Evolutionary conservation across 2,888 invertebrate genomes (phyloP).

Genomic region (Pegoplata infirma): DNA sequence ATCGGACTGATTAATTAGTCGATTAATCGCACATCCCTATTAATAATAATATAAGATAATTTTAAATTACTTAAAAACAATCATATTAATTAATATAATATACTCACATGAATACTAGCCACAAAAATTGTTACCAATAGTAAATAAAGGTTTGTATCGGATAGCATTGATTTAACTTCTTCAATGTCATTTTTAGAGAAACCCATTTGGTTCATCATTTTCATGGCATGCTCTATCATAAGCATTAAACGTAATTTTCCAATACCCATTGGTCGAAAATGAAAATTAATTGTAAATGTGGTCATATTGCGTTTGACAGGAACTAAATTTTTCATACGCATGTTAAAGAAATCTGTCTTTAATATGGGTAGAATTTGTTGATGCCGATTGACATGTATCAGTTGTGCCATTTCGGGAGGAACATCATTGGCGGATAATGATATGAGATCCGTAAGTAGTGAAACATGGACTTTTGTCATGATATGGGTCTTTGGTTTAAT

Average conservation of each 20-base stretch:
- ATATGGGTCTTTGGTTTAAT: slow-evolving; percentile 83
- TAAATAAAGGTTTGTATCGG: slow-evolving; percentile 95
- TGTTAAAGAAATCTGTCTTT: slow-evolving; percentile 89
- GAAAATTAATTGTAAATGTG: slow-evolving; percentile 83
- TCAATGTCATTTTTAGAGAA: slow-evolving; percentile 96
- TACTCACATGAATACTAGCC: slow-evolving; percentile 95
- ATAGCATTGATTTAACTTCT: slow-evolving; percentile 97
- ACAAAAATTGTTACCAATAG: slow-evolving; percentile 93
- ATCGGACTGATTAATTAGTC: too few species aligned
- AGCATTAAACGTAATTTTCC: slow-evolving; percentile 88
- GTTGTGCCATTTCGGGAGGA: slow-evolving; percentile 83
- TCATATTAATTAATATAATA: too few species aligned
- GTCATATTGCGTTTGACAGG: slow-evolving; percentile 82
- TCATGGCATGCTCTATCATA: slow-evolving; percentile 87
- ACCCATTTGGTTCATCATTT: slow-evolving; percentile 81
- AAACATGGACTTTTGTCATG: slow-evolving; percentile 84
- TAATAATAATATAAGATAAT: too few species aligned
- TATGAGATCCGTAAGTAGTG: slow-evolving; percentile 87
- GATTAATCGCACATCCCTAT: too few species aligned
- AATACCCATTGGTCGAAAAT: slow-evolving; percentile 86
- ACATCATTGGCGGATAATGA: slow-evolving; percentile 83
- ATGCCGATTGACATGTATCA: slow-evolving; percentile 82
- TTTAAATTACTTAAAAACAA: too few species aligned
- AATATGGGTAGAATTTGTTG: slow-evolving; percentile 89
- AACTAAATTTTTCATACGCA: slow-evolving; percentile 86